These are phyloP conservation scores for Tangara arthus DNA, from an alignment of 2,797 vertebrate genomes.

Conservation along the genomic window DNA sequence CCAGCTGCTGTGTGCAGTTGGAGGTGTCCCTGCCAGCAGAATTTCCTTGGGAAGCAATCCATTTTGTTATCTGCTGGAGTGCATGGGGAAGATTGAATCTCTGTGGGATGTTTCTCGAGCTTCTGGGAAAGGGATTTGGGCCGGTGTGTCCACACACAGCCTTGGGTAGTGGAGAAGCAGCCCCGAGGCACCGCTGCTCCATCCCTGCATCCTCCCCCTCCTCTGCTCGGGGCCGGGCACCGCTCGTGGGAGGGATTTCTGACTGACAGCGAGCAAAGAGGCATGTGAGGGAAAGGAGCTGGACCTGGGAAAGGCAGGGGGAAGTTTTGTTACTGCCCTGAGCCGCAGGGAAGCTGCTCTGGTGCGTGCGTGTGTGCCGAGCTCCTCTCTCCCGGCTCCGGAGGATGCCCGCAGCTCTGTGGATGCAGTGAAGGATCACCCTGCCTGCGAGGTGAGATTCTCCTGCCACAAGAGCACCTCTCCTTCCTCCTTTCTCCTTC, in stretches of 20 bases:
- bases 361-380: accelerated
- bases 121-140: not conserved
- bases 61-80: not conserved
- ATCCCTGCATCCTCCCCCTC: not conserved
- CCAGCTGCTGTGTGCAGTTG: accelerated
- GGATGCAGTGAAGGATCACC: not conserved
- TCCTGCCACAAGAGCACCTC: not conserved
- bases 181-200: not conserved
- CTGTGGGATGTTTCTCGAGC: not conserved
- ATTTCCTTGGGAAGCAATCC: not conserved
- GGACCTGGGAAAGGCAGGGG: not conserved
- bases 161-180: not conserved
- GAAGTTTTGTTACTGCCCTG: not conserved
- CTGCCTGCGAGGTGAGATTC: not conserved
- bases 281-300: constrained; percentile 22
- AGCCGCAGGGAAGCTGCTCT: not conserved
- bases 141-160: not conserved
- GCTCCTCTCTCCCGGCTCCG: accelerated
- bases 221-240: not conserved
- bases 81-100: accelerated
- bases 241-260: constrained; percentile 1
- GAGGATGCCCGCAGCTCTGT: not conserved
- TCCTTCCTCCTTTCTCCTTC: not conserved
- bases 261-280: not conserved
- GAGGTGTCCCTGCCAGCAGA: not conserved